A percentile compares a stretch with the other conserved stretches of the same genome.
Conservation (phyloP, 2,797 vertebrate species). For the Naso thynnoides region DNA sequence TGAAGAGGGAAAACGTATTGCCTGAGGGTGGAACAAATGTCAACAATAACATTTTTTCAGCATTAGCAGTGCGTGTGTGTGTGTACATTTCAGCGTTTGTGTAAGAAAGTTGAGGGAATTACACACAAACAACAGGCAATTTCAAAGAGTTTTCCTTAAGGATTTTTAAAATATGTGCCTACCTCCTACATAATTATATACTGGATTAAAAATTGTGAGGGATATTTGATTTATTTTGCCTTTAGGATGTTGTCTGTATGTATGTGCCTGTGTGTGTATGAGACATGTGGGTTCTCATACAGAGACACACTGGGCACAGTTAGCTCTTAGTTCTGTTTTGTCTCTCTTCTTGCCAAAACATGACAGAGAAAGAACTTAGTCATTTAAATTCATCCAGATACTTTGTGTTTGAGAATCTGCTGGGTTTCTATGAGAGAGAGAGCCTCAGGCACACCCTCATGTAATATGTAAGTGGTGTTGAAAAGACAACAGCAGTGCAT, state of each 20-base stretch:
- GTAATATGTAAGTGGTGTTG: constrained; percentile 27
- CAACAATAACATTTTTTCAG: constrained; percentile 63
- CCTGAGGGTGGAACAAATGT: constrained; percentile 65
- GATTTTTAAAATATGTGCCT: constrained; percentile 16
- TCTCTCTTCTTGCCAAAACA: neutral
- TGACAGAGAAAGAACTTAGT: neutral
- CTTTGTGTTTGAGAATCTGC: constrained; percentile 16
- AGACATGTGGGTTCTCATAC: neutral
- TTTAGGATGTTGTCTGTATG: neutral
- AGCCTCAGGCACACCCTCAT: constrained; percentile 19
- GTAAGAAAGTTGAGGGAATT: neutral
- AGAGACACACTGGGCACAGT: neutral
- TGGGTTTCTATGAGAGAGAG: neutral
- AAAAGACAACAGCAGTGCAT: constrained; percentile 22
- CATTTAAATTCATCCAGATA: neutral
- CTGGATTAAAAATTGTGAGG: constrained; percentile 4
- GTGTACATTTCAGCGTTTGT: constrained; percentile 1
- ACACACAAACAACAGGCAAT: constrained; percentile 2
- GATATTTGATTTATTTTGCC: constrained; percentile 5
- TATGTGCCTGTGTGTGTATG: neutral
- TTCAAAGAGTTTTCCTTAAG: neutral
- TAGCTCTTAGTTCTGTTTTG: neutral
- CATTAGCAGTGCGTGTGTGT: constrained; percentile 36
- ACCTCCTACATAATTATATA: neutral
- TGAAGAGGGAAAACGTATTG: constrained; percentile 49